These are phyloP conservation scores for Nemotelus nigrinus DNA, from an alignment of 2,888 invertebrate species.

Conservation along the genomic window DNA sequence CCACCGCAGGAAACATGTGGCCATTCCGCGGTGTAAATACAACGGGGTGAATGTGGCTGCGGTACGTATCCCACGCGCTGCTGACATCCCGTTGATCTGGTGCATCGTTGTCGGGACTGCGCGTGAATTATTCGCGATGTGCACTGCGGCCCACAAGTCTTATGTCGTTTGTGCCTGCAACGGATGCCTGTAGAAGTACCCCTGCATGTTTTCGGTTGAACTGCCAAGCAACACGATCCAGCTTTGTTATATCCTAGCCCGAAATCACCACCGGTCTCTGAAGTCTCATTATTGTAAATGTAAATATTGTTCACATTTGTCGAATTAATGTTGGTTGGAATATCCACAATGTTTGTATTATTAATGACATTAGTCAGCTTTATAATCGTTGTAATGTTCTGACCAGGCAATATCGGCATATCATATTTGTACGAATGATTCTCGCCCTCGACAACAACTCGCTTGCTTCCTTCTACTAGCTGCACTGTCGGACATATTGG, in stretches of 20 bases:
- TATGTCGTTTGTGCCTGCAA: constrained; percentile 56
- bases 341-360: constrained; percentile 49
- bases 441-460: constrained; percentile 45
- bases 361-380: constrained; percentile 50
- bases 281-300: constrained; percentile 58
- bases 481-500: constrained; percentile 47
- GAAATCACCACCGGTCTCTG: constrained; percentile 59
- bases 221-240: constrained; percentile 60
- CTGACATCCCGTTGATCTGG: constrained; percentile 31
- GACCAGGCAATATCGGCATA: constrained; percentile 34
- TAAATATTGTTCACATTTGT: constrained; percentile 56
- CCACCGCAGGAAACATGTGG: constrained; percentile 51
- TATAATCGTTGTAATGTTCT: constrained; percentile 51
- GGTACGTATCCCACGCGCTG: constrained; percentile 48
- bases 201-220: constrained; percentile 53
- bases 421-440: constrained; percentile 36
- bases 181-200: constrained; percentile 49
- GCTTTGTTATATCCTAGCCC: constrained; percentile 60
- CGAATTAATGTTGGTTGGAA: constrained; percentile 50
- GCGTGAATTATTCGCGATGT: constrained; percentile 59
- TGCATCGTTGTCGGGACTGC: constrained; percentile 42
- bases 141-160: constrained; percentile 60
- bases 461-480: constrained; percentile 26
- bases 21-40: constrained; percentile 49
- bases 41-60: constrained; percentile 48